Percentiles rank a stretch among this genome's conserved stretches.
Conservation (phyloP, 2,113 vertebrate species). For the Bubalus kerabau region DNA sequence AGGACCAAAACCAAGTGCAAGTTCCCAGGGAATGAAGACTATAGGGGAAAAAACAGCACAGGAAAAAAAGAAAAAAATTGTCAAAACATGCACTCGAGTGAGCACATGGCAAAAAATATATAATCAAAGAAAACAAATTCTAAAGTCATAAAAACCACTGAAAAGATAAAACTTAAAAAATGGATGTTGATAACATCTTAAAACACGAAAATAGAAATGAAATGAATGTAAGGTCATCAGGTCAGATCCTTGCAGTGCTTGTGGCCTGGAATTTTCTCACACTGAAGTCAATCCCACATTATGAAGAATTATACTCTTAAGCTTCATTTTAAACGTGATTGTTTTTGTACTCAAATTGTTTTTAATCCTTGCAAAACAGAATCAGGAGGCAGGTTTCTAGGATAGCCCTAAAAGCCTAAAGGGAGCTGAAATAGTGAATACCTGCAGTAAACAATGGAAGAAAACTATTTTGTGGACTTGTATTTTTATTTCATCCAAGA, state of each 20-base stretch:
- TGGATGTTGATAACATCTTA: constrained; percentile 45
- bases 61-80: not conserved
- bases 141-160: constrained; percentile 17
- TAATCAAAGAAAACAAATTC: not conserved
- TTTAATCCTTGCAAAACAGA: not conserved
- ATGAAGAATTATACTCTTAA: not conserved
- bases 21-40: constrained; percentile 95
- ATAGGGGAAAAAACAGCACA: constrained; percentile 1
- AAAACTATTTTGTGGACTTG: not conserved
- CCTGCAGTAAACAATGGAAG: not conserved
- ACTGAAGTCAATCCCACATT: not conserved
- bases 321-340: not conserved
- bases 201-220: constrained; percentile 24
- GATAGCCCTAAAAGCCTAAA: not conserved
- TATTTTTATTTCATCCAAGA: not conserved
- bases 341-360: not conserved
- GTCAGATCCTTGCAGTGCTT: not conserved
- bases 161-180: constrained; percentile 41
- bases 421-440: not conserved
- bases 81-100: not conserved
- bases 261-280: constrained; percentile 36
- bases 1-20: constrained; percentile 96
- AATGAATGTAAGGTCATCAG: constrained; percentile 15
- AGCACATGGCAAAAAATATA: not conserved
- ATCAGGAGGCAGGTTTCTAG: not conserved